These are phyloP conservation scores for Coenobita brevimanus DNA, from an alignment of 1,140 invertebrate genomes.

Conservation along the genomic window DNA sequence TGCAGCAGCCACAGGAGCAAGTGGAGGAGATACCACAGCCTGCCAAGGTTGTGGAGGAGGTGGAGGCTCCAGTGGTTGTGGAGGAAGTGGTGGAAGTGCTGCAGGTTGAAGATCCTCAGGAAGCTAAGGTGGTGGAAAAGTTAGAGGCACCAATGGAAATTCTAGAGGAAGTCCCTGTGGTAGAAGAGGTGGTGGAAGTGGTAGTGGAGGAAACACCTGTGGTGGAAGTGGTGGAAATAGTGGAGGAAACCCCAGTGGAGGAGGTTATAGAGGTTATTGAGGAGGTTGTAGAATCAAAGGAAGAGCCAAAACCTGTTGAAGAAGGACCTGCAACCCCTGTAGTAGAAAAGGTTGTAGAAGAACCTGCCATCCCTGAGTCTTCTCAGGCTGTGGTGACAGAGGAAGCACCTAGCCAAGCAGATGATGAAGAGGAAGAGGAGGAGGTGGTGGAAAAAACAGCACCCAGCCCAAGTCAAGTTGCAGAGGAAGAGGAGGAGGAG, in stretches of 20 bases:
- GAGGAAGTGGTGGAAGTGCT: background rate
- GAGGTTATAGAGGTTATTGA: background rate
- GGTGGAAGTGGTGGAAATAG: background rate
- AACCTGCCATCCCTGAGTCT: background rate
- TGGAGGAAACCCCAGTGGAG: conserved; percentile 5
- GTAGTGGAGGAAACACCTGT: background rate
- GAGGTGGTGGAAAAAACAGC: background rate
- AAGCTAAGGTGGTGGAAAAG: background rate
- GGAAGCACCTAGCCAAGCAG: background rate
- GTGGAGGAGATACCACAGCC: background rate
- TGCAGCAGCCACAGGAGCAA: background rate
- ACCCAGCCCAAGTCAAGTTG: background rate
- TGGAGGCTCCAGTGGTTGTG: background rate
- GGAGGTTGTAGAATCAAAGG: background rate
- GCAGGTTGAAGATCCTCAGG: conserved; percentile 3
- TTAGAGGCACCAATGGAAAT: background rate
- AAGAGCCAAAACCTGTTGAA: background rate
- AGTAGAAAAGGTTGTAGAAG: background rate
- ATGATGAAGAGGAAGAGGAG: background rate
- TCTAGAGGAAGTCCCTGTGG: conserved; percentile 1
- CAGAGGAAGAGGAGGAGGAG: conserved; percentile 39
- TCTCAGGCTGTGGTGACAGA: background rate
- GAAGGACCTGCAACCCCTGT: background rate
- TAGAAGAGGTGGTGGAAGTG: conserved; percentile 4
- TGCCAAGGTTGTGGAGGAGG: background rate